These are phyloP conservation scores for Euphysa ruthae DNA, from an alignment of 30 jellyfish, hydroid and myxozoan species.

Conservation along the genomic window DNA sequence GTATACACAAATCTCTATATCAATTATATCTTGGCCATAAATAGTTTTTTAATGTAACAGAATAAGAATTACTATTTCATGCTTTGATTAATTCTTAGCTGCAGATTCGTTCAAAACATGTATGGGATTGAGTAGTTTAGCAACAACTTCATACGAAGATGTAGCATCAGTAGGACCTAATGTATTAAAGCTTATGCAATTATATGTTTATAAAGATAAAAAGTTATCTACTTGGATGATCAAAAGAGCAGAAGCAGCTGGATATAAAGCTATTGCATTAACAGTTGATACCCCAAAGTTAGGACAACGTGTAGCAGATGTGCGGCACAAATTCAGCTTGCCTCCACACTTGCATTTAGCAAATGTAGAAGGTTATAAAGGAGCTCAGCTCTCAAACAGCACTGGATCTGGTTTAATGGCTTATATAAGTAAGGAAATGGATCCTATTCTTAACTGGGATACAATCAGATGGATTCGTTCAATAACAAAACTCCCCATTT, in stretches of 20 bases:
- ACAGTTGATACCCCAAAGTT: conserved; percentile 79
- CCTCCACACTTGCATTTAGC: conserved; percentile 29
- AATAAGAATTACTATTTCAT: too few relatives aligned
- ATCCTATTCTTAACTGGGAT: conserved; percentile 29
- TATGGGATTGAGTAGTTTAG: conserved; percentile 77
- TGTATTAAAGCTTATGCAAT: conserved; percentile 52
- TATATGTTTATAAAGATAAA: conserved; percentile 60
- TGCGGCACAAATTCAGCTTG: conserved; percentile 3
- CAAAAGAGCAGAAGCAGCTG: conserved; percentile 71
- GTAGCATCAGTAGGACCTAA: conserved; percentile 58
- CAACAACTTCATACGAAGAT: conserved; percentile 53
- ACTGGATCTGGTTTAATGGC: conserved; percentile 22
- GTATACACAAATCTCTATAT: too few relatives aligned
- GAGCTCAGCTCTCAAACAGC: neutral
- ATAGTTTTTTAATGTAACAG: too few relatives aligned
- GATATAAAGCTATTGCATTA: conserved; percentile 74
- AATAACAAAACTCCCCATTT: conserved; percentile 58
- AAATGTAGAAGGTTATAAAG: conserved; percentile 24
- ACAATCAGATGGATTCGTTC: conserved; percentile 54
- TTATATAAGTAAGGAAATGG: neutral
- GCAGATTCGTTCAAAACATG: conserved; percentile 51
- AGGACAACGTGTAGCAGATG: conserved; percentile 29
- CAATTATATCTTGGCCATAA: too few relatives aligned
- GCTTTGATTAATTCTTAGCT: too few relatives aligned
- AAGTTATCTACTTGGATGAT: conserved; percentile 40